Percentiles rank a stretch among this genome's conserved stretches.
Conservation (phyloP, 2,797 vertebrate genomes). For the Nasua narica region DNA sequence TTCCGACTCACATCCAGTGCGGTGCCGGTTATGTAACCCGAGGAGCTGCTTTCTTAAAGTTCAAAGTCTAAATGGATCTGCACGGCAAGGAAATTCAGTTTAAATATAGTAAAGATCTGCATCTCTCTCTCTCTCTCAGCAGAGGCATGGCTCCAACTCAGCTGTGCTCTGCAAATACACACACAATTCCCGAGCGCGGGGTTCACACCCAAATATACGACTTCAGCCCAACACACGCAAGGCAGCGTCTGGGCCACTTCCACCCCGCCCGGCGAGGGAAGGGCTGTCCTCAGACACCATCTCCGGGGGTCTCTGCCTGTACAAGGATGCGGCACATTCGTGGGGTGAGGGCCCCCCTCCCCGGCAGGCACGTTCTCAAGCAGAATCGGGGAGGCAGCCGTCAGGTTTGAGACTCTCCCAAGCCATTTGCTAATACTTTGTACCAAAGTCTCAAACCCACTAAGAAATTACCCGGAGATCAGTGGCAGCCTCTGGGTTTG, state of each 20-base stretch:
- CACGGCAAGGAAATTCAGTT: constrained; percentile 40
- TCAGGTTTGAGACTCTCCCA: neutral
- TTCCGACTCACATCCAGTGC: neutral
- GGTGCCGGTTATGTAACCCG: neutral
- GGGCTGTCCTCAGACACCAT: fast-evolving
- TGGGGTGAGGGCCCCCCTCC: fast-evolving
- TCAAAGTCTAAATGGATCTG: constrained; percentile 46
- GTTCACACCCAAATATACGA: neutral
- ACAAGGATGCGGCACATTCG: fast-evolving
- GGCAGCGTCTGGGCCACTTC: neutral
- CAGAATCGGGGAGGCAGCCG: fast-evolving
- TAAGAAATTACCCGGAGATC: neutral
- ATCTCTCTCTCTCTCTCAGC: neutral
- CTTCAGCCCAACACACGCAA: neutral
- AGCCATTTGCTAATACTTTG: neutral
- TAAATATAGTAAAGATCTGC: constrained; percentile 37
- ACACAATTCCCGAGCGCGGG: neutral
- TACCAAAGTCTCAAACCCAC: neutral
- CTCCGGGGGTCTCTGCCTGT: fast-evolving
- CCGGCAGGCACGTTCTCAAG: fast-evolving
- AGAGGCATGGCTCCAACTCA: neutral
- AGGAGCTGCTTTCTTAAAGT: constrained; percentile 50
- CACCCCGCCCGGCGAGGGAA: fast-evolving
- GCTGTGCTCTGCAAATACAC: neutral
- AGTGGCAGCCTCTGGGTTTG: neutral